Evolutionary conservation across 2,888 invertebrate species (phyloP), one percentile per base, ranked within the genome.

Genomic region (Cryptops parisi): DNA sequence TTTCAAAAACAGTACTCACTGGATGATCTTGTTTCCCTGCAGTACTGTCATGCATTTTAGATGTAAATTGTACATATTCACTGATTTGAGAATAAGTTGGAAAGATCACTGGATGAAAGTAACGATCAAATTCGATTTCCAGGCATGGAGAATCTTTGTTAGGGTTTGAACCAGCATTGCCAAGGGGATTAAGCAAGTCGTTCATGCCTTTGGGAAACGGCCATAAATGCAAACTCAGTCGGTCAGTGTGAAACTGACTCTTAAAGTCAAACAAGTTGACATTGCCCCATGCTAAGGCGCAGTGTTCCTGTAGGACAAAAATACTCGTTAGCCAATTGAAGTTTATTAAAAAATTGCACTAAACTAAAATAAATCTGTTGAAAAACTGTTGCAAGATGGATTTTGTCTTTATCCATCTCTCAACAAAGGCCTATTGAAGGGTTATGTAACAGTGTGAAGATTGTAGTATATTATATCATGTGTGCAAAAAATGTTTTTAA

Each of bases 221-320:
- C 73, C 74, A 74, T 45, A 76, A 62, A 58, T 71, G 67, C 1
- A 76, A 63, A 47, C 69, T 69, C 25, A 68, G 62, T 60, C 71
- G 71, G 48, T 72, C 76, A 54, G 67, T 68, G 48, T 72, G 62
- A n/a, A 76, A 63, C 21, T 69, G 65, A 48, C 69, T 67, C 58
- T 68, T 68, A 65, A 73, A 76, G 62, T 77, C 74, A 64, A 76
- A 75, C 58, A 77, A 59, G 57, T 73, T 72, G 25, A 77, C 62
- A 61, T 76, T 77, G 33, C 71, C 73, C 74, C 74, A 78, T 2
- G 74, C 75, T 39, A 76, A 60, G 49, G 72, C 69, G 60, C 68
- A 70, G 47, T 70, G 68, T 44, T 71, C 70, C 68, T 73, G 61
- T 53, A 61, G 56, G 27, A 47, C 41, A 55, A 40, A 55, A 45